Evolutionary conservation across 2,888 invertebrate genomes (phyloP).

Genomic region (Toxonevra muliebris): DNA sequence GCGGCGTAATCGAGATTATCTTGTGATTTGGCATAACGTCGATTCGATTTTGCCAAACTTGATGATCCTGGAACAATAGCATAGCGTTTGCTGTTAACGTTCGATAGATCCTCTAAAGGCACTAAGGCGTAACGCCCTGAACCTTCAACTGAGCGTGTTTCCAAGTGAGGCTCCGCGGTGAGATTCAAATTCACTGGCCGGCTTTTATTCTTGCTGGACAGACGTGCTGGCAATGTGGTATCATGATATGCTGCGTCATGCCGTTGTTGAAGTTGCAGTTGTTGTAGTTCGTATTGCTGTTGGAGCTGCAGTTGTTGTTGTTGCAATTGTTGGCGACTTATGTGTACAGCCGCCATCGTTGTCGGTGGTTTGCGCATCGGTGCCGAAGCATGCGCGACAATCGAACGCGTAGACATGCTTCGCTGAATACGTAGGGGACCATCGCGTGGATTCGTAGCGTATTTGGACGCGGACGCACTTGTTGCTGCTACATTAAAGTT

Average conservation of each 20-base stretch:
- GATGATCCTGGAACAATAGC: constrained; percentile 60
- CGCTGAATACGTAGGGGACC: constrained; percentile 63
- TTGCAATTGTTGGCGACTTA: constrained; percentile 42
- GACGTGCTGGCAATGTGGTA: constrained; percentile 33
- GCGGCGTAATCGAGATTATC: constrained; percentile 59
- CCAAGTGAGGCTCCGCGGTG: constrained; percentile 40
- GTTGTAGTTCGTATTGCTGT: constrained; percentile 43
- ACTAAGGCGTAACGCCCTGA: constrained; percentile 68
- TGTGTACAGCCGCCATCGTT: constrained; percentile 6
- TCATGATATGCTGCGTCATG: constrained; percentile 16
- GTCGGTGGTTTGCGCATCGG: constrained; percentile 43
- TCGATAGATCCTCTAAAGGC: constrained; percentile 65
- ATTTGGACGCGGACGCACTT: constrained; percentile 26
- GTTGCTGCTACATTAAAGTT: constrained; percentile 48
- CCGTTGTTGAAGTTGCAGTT: constrained; percentile 40
- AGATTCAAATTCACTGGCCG: constrained; percentile 36
- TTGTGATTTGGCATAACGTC: constrained; percentile 62
- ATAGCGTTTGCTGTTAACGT: constrained; percentile 55
- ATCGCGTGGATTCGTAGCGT: constrained; percentile 55
- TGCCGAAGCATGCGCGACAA: constrained; percentile 46
- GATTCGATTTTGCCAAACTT: constrained; percentile 52
- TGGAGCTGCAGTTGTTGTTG: constrained; percentile 41
- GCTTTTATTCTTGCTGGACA: constrained; percentile 10
- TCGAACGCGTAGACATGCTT: constrained; percentile 64
- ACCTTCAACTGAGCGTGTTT: constrained; percentile 53